These are phyloP conservation scores for Drosophila albomicans DNA, from an alignment of 1,140 invertebrate genomes.

Conservation along the genomic window DNA sequence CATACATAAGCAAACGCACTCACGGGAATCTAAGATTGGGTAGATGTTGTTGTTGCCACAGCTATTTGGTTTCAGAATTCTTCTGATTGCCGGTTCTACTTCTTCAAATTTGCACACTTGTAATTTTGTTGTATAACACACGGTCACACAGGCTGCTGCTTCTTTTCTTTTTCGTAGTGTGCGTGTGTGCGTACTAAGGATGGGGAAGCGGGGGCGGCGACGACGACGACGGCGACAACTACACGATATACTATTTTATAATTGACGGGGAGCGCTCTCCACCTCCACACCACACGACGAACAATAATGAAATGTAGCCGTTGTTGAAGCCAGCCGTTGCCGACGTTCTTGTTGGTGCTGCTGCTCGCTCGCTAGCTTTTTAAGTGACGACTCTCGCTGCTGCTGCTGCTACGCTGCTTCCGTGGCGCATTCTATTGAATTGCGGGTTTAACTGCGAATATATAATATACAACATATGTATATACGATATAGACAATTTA, in stretches of 20 bases:
- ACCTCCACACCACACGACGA: slow-evolving; percentile 69
- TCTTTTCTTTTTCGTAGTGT: not conserved
- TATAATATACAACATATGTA: slow-evolving; percentile 20
- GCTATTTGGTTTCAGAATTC: slow-evolving; percentile 5
- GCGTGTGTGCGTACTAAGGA: slow-evolving; percentile 10
- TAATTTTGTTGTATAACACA: slow-evolving; percentile 81
- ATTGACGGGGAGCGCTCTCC: slow-evolving; percentile 67
- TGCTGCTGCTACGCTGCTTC: slow-evolving; percentile 35
- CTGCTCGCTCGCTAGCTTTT: slow-evolving; percentile 42
- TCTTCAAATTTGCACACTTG: slow-evolving; percentile 50
- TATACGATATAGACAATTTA: slow-evolving; percentile 19
- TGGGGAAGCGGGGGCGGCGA: slow-evolving; percentile 12
- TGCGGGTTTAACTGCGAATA: slow-evolving; percentile 40
- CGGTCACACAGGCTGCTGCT: slow-evolving; percentile 24
- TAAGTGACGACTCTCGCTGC: slow-evolving; percentile 23
- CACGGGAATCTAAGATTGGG: not conserved
- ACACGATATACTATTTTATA: slow-evolving; percentile 59
- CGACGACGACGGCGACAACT: slow-evolving; percentile 32
- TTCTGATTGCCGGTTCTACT: slow-evolving; percentile 51
- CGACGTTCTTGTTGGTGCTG: slow-evolving; percentile 29
- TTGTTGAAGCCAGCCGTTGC: slow-evolving; percentile 23
- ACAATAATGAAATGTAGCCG: slow-evolving; percentile 57
- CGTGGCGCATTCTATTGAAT: slow-evolving; percentile 49
- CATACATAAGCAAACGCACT: slow-evolving; percentile 1
- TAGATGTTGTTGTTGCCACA: not conserved